These are phyloP conservation scores for Neoseiulus cucumeris DNA, from an alignment of 1,140 invertebrate genomes.

Conservation along the genomic window DNA sequence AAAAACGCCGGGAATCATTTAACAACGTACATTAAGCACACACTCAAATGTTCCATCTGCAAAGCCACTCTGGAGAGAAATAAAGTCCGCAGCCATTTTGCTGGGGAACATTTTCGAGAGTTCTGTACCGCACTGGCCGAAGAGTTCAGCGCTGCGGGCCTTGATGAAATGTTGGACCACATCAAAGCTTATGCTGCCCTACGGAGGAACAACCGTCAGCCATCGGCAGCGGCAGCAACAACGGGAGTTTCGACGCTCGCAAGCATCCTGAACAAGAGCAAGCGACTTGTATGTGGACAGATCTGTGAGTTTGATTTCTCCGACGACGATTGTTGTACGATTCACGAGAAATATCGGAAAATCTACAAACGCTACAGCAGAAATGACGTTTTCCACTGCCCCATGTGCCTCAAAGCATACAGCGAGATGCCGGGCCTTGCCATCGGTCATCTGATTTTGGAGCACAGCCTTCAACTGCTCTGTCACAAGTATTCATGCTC, in stretches of 20 bases:
- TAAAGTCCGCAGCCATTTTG: background rate
- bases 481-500: background rate
- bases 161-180: background rate
- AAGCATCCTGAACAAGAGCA: background rate
- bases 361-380: background rate
- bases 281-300: background rate
- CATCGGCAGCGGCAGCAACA: background rate
- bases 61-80: background rate
- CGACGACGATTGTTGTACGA: background rate
- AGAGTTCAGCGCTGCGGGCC: background rate
- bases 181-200: background rate
- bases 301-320: background rate
- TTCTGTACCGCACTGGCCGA: background rate
- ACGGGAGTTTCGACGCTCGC: background rate
- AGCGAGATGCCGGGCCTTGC: background rate
- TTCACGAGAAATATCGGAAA: background rate
- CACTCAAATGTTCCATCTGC: background rate
- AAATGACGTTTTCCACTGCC: background rate
- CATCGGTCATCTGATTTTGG: background rate
- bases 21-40: background rate
- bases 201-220: background rate
- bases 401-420: background rate
- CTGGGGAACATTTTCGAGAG: background rate
- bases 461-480: conserved; percentile 1
- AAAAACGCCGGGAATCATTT: background rate